Conservation (phyloP, 1,140 invertebrate species). For the Oryctes rhinoceros region DNA sequence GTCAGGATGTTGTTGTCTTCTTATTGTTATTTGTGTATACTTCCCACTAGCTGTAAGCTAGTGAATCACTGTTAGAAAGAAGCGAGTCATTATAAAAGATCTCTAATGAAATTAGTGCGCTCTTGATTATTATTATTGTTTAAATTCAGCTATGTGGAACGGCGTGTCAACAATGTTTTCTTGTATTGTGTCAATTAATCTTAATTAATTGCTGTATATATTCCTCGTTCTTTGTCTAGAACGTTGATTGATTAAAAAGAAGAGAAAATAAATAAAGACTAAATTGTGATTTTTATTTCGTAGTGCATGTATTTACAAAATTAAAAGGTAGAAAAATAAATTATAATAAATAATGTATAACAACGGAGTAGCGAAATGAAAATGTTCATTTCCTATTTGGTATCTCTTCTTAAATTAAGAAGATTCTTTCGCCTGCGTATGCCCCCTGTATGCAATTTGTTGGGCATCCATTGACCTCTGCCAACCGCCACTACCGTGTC, state of each 20-base stretch:
- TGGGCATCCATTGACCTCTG: slow-evolving; percentile 76
- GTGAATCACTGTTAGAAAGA: neutral
- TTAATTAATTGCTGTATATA: too few species aligned
- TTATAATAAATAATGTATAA: slow-evolving; percentile 20
- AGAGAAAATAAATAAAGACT: too few species aligned
- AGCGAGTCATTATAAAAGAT: neutral
- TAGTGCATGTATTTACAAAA: slow-evolving; percentile 17
- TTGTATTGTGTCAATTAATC: too few species aligned
- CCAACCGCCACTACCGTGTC: slow-evolving; percentile 72
- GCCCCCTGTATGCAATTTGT: slow-evolving; percentile 76
- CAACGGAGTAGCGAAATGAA: slow-evolving; percentile 23
- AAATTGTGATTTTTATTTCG: too few species aligned
- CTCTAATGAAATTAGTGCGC: neutral
- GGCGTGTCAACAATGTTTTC: too few species aligned
- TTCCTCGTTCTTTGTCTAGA: too few species aligned
- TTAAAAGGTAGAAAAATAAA: slow-evolving; percentile 32
- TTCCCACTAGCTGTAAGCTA: neutral
- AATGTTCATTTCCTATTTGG: neutral
- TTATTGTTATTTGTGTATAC: neutral
- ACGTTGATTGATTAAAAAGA: too few species aligned
- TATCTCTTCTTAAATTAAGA: neutral
- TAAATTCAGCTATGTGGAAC: too few species aligned
- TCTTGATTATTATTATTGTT: too few species aligned
- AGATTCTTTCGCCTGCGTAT: slow-evolving; percentile 53
- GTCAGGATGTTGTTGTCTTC: neutral